These are phyloP conservation scores for Grapholita molesta DNA, from an alignment of 1,140 invertebrate genomes.

Conservation along the genomic window DNA sequence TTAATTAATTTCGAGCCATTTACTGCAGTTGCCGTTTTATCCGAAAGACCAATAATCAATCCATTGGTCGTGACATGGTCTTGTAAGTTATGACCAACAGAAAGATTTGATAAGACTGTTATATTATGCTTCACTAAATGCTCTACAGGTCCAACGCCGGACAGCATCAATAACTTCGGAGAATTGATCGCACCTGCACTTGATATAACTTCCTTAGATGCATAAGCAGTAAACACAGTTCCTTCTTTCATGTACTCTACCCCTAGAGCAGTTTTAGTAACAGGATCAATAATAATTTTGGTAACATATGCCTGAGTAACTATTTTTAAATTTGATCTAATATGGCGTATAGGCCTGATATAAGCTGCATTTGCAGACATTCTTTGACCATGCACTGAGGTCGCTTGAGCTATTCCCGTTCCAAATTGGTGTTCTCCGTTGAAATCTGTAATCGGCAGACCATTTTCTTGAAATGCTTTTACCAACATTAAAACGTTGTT, in stretches of 20 bases:
- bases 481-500: slow-evolving; percentile 76
- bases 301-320: slow-evolving; percentile 84
- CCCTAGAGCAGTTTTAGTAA: slow-evolving; percentile 83
- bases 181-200: slow-evolving; percentile 85
- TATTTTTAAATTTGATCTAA: slow-evolving; percentile 85
- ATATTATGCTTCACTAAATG: slow-evolving; percentile 79
- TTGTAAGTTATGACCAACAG: slow-evolving; percentile 88
- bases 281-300: slow-evolving; percentile 85
- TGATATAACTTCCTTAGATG: slow-evolving; percentile 85
- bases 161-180: slow-evolving; percentile 87
- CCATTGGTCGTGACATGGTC: slow-evolving; percentile 84
- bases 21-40: slow-evolving; percentile 71
- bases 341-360: slow-evolving; percentile 83
- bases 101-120: slow-evolving; percentile 80
- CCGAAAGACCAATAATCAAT: slow-evolving; percentile 76
- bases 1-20: slow-evolving; percentile 58
- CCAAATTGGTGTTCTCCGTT: slow-evolving; percentile 79
- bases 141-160: slow-evolving; percentile 84
- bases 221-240: slow-evolving; percentile 62
- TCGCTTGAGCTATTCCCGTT: slow-evolving; percentile 79
- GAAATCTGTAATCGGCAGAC: slow-evolving; percentile 77
- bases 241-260: slow-evolving; percentile 83
- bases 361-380: slow-evolving; percentile 86
- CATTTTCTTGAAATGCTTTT: slow-evolving; percentile 80
- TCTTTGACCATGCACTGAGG: slow-evolving; percentile 80